Percentiles rank a stretch among this genome's conserved stretches.
phyloP scores from a whole-genome alignment of 1,140 invertebrate genomes.

The Drosophila insularis region DNA sequence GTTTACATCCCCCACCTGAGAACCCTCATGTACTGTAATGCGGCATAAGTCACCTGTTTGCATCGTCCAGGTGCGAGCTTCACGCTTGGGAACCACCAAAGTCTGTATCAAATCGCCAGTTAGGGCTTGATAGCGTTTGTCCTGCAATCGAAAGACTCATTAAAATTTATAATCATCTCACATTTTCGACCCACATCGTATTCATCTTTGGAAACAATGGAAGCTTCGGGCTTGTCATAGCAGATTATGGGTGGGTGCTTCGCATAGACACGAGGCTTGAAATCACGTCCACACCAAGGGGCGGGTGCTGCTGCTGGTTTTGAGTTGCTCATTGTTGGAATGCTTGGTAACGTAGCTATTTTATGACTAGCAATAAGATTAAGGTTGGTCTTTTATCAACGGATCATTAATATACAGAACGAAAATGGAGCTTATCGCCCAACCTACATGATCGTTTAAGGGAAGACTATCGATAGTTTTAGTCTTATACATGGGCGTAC shows the following conservation, averaged over 20 bases:
- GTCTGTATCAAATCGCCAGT: conserved; percentile 66
- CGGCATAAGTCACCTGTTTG: conserved; percentile 80
- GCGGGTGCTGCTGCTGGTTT: conserved; percentile 18
- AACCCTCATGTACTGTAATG: conserved; percentile 79
- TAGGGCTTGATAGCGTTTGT: conserved; percentile 69
- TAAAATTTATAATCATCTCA: neutral
- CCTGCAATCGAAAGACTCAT: conserved; percentile 17
- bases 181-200: conserved; percentile 64
- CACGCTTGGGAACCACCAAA: conserved; percentile 79
- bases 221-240: conserved; percentile 77
- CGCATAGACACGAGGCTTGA: conserved; percentile 59
- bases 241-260: conserved; percentile 74
- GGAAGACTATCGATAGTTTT: conserved; percentile 8
- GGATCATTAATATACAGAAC: neutral
- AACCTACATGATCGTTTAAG: neutral
- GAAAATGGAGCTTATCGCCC: neutral
- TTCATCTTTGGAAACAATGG: conserved; percentile 62
- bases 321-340: conserved; percentile 29
- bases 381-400: neutral
- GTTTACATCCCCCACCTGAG: conserved; percentile 83
- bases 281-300: conserved; percentile 60
- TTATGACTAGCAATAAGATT: neutral
- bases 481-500: neutral
- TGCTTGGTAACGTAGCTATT: neutral
- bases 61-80: conserved; percentile 82